phyloP scores from a whole-genome alignment of 2,888 invertebrate species.

The Carpatolechia fugitivella region DNA sequence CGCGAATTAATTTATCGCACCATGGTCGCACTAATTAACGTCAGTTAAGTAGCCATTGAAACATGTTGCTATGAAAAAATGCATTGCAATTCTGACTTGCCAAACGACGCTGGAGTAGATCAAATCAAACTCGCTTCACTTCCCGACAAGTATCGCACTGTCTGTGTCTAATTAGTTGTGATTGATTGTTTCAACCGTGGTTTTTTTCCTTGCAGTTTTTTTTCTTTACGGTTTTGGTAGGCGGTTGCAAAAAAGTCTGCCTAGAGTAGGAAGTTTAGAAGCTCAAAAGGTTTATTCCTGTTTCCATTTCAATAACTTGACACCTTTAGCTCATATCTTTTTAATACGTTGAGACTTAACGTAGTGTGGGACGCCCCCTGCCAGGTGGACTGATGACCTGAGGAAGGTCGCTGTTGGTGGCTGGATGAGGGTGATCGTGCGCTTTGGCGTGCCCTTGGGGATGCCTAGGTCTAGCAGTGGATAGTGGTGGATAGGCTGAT shows the following conservation, averaged over 20 bases:
- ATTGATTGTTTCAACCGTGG: conserved; percentile 38
- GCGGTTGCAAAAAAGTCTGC: not conserved
- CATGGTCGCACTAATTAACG: too few species aligned
- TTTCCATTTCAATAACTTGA: not conserved
- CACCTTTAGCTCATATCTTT: too few species aligned
- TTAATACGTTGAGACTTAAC: too few species aligned
- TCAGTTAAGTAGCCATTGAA: not conserved
- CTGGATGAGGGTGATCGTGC: too few species aligned
- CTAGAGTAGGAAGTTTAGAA: not conserved
- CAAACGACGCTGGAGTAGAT: not conserved
- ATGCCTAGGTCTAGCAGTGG: too few species aligned
- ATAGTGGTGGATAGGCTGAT: too few species aligned
- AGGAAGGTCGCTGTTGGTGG: too few species aligned
- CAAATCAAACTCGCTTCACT: not conserved
- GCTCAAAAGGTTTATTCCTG: not conserved
- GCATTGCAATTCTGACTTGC: not conserved
- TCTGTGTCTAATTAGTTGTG: conserved; percentile 36
- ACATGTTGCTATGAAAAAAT: not conserved
- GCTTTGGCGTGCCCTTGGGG: too few species aligned
- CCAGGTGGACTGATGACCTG: too few species aligned
- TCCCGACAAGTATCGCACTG: conserved; percentile 20
- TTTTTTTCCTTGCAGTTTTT: not conserved
- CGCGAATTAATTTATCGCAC: too few species aligned
- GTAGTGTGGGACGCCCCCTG: too few species aligned
- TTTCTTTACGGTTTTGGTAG: not conserved